phyloP scores from a whole-genome alignment of 2,888 invertebrate species.

The Coenonympha arcania region DNA sequence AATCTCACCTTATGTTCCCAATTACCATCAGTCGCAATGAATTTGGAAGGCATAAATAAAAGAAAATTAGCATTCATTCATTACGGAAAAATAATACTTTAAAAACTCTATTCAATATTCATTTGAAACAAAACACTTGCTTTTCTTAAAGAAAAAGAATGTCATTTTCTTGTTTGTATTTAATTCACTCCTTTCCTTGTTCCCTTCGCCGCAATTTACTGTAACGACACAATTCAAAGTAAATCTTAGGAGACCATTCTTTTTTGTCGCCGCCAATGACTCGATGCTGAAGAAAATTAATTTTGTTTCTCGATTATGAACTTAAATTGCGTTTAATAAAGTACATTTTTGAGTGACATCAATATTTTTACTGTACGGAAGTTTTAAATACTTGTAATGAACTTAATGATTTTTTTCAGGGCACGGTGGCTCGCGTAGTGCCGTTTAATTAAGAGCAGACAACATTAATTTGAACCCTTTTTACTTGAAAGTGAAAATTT shows the following conservation, averaged over 20 bases:
- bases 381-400: constrained; percentile 44
- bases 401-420: constrained; percentile 57
- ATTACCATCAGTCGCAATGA: no score
- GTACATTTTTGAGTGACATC: constrained; percentile 6
- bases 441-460: constrained; percentile 55
- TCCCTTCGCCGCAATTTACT: constrained; percentile 59
- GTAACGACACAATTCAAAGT: constrained; percentile 55
- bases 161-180: constrained; percentile 28
- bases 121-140: constrained; percentile 10
- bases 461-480: background rate
- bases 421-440: constrained; percentile 43
- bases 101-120: no score
- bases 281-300: constrained; percentile 19
- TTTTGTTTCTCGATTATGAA: background rate
- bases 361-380: background rate
- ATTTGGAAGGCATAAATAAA: no score
- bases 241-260: constrained; percentile 48
- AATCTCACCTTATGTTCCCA: no score
- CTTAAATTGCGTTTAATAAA: background rate
- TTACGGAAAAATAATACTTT: no score
- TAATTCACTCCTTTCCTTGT: constrained; percentile 37
- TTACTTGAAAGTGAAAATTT: background rate
- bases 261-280: constrained; percentile 45
- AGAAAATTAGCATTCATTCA: no score
- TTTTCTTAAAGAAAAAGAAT: constrained; percentile 20